Base-by-base conservation (phyloP, 2,888 invertebrate species). In the Melieria crassipennis region DNA sequence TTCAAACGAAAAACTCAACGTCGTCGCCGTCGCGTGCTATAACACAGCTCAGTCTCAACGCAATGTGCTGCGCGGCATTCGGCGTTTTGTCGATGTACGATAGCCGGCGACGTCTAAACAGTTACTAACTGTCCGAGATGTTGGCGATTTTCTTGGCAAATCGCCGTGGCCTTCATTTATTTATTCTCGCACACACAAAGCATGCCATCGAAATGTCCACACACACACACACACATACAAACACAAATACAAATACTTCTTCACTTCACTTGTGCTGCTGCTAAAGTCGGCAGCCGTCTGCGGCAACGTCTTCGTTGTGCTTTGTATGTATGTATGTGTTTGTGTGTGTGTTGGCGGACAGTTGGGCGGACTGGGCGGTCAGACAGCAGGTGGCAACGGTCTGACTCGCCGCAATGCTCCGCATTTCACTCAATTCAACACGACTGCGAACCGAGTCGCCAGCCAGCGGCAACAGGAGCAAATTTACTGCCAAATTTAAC, bases 61-160 rank as follows among this genome's bases (percentile, higher is more conserved):
- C 3, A 30, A 30, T 30, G 30, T 30, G 30, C 30, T 30, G 30
- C 30, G 30, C 30, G 30, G 30, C 30, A 30, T 30, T 30, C 30
- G 30, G 2, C 30, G 30, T 30, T 30, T 30, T 2, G 30, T 30
- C 69, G 57, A 70, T 73, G 77, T 75, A 75, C 79, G 79, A 79
- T 80, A 76, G 75, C 77, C 82, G 79, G 80, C 84, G 82, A 84
- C 82, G 84, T 82, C 82, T 79, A 81, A 84, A 80, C 82, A 80
- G 82, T 83, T 80, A 84, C 84, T 84, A 81, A 84, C 80, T 79
- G 80, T 75, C 76, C 77, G 79, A 82, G 82, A 80, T 76, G 79
- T 78, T 81, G 80, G 80, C 79, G 77, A 80, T 79, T 80, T 78
- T 71, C 77, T 75, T 69, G 61, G 70, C 70, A 77, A 80, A 79